phyloP scores from a whole-genome alignment of 2,888 invertebrate species.

The Spodoptera picta region DNA sequence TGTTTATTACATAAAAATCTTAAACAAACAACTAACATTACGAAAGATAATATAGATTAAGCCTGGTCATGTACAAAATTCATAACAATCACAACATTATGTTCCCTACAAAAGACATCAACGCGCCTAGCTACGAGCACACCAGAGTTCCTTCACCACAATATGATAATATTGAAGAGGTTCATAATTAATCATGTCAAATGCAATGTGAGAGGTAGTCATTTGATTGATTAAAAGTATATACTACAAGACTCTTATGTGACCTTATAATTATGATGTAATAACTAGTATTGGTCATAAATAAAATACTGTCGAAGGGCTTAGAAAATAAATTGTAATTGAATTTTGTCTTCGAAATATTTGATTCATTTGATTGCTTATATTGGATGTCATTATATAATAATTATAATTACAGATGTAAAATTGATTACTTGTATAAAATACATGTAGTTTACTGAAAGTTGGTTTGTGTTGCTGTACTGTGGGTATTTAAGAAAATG shows the following conservation, averaged over 20 bases:
- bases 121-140: constrained; percentile 20
- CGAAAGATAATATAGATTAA: too few relatives aligned
- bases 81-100: constrained; percentile 11
- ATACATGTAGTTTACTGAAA: too few relatives aligned
- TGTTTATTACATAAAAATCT: too few relatives aligned
- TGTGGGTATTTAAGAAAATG: constrained; percentile 37
- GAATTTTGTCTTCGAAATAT: too few relatives aligned
- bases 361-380: too few relatives aligned
- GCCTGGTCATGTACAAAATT: background rate
- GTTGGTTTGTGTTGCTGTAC: background rate
- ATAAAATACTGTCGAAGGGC: too few relatives aligned
- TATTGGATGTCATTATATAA: too few relatives aligned
- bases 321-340: too few relatives aligned
- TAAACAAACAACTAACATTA: too few relatives aligned
- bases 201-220: constrained; percentile 18
- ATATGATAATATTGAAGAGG: background rate
- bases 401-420: too few relatives aligned
- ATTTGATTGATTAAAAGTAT: constrained; percentile 32
- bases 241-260: constrained; percentile 3
- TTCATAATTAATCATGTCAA: constrained; percentile 31
- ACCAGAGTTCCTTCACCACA: background rate
- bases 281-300: constrained; percentile 4
- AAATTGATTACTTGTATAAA: too few relatives aligned
- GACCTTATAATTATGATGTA: constrained; percentile 17
- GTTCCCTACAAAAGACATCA: constrained; percentile 40